phyloP scores from a whole-genome alignment of 2,888 invertebrate species.

The Schizotus pectinicornis region DNA sequence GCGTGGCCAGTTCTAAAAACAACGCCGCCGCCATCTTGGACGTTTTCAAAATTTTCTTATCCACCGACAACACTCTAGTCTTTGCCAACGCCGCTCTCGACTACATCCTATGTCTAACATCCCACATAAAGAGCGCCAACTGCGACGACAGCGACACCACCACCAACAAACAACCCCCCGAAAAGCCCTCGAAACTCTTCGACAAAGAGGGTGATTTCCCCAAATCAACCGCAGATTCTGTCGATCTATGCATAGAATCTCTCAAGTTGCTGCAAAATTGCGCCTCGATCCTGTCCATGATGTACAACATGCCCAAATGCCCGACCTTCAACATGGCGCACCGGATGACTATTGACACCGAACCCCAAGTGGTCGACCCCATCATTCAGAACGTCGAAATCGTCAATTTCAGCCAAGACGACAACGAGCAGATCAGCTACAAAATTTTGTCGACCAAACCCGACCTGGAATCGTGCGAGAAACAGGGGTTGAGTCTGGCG shows the following conservation, averaged over 20 bases:
- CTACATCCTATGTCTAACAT: slow-evolving; percentile 88
- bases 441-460: slow-evolving; percentile 64
- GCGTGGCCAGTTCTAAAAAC: slow-evolving; percentile 77
- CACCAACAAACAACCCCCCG: slow-evolving; percentile 30
- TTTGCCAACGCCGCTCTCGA: slow-evolving; percentile 95
- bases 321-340: slow-evolving; percentile 92
- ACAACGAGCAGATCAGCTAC: slow-evolving; percentile 71
- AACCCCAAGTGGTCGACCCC: slow-evolving; percentile 82
- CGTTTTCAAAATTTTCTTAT: slow-evolving; percentile 92
- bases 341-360: slow-evolving; percentile 77
- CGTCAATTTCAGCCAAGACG: slow-evolving; percentile 64
- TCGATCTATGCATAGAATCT: slow-evolving; percentile 77
- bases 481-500: slow-evolving; percentile 64
- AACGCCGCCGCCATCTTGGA: slow-evolving; percentile 81
- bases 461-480: slow-evolving; percentile 56
- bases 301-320: slow-evolving; percentile 95
- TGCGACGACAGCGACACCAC: slow-evolving; percentile 42
- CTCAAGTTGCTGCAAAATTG: slow-evolving; percentile 86
- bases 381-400: slow-evolving; percentile 73
- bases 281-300: slow-evolving; percentile 85
- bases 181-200: slow-evolving; percentile 42
- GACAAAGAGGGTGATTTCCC: slow-evolving; percentile 50
- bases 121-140: slow-evolving; percentile 75
- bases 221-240: slow-evolving; percentile 47
- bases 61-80: slow-evolving; percentile 90